Percentiles rank a stretch among this genome's conserved stretches.
These are phyloP conservation scores for Neuroscelio doddi DNA, from an alignment of 2,888 invertebrate genomes.

Conservation along the genomic window DNA sequence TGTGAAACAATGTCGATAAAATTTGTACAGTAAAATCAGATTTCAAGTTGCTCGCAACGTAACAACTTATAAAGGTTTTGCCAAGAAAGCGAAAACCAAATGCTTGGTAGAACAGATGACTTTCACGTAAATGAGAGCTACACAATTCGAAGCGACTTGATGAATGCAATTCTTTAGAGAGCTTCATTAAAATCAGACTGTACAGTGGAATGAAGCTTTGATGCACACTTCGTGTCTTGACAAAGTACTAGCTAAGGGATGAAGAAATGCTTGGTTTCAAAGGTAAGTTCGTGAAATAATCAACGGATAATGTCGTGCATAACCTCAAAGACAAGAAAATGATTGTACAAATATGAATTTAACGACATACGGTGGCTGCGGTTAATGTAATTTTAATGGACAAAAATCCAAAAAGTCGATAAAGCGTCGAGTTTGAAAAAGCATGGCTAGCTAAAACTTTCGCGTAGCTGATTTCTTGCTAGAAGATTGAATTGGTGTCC, in stretches of 20 bases:
- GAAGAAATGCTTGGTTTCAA: slow-evolving; percentile 28
- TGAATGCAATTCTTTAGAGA: slow-evolving; percentile 60
- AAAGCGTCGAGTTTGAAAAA: slow-evolving; percentile 49
- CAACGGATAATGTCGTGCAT: too few relatives aligned
- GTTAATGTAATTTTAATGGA: too few relatives aligned
- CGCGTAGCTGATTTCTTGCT: slow-evolving; percentile 50
- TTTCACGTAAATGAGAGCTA: slow-evolving; percentile 1
- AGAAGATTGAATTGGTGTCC: slow-evolving; percentile 65
- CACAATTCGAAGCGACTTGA: slow-evolving; percentile 24
- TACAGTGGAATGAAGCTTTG: slow-evolving; percentile 28
- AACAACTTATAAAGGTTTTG: neutral
- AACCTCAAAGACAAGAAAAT: too few relatives aligned
- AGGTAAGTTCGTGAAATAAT: too few relatives aligned
- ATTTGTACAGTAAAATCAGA: too few relatives aligned
- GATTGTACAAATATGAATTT: too few relatives aligned
- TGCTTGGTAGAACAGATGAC: slow-evolving; percentile 13
- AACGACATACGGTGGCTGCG: too few relatives aligned
- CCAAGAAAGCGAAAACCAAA: slow-evolving; percentile 4
- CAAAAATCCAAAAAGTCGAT: too few relatives aligned
- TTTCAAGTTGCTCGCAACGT: neutral
- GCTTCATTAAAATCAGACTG: slow-evolving; percentile 60
- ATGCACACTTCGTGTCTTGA: neutral
- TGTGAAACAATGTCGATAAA: too few relatives aligned
- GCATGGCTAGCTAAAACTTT: slow-evolving; percentile 56
- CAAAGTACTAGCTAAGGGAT: slow-evolving; percentile 9